These are phyloP conservation scores for Albula goreensis DNA, from an alignment of 2,113 vertebrate species.

Conservation along the genomic window DNA sequence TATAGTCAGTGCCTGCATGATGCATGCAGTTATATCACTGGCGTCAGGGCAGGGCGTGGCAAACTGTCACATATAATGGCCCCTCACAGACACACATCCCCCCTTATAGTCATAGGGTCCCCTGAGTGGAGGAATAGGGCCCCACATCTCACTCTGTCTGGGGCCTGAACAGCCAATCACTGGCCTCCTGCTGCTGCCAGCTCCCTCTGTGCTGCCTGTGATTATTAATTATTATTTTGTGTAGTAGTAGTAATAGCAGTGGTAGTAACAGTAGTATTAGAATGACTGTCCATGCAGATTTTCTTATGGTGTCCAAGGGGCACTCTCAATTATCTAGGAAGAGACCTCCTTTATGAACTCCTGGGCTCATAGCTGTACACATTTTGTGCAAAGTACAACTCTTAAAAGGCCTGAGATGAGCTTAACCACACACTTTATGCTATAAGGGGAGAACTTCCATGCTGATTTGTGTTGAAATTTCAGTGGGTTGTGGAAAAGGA, in stretches of 20 bases:
- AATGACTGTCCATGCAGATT: not conserved
- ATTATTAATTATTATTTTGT: too few species aligned
- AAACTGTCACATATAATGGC: not conserved
- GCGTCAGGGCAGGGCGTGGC: too few species aligned
- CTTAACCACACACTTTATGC: not conserved
- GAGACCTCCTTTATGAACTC: not conserved
- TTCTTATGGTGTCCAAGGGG: not conserved
- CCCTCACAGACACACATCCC: not conserved
- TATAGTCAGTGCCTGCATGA: not conserved
- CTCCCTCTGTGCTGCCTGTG: too few species aligned
- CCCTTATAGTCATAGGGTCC: not conserved
- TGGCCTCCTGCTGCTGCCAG: not conserved
- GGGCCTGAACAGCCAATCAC: conserved; percentile 16
- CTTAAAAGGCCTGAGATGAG: not conserved
- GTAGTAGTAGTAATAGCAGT: too few species aligned
- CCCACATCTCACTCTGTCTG: not conserved
- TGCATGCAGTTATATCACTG: not conserved
- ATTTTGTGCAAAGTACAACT: too few species aligned
- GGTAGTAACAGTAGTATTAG: too few species aligned
- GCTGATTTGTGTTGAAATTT: not conserved
- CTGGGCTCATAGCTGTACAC: not conserved
- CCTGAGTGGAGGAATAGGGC: not conserved
- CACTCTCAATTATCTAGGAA: not conserved
- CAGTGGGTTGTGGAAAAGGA: not conserved
- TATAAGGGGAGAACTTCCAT: not conserved